These are phyloP conservation scores for Megaleporinus macrocephalus DNA, from an alignment of 2,113 vertebrate species.

Conservation along the genomic window DNA sequence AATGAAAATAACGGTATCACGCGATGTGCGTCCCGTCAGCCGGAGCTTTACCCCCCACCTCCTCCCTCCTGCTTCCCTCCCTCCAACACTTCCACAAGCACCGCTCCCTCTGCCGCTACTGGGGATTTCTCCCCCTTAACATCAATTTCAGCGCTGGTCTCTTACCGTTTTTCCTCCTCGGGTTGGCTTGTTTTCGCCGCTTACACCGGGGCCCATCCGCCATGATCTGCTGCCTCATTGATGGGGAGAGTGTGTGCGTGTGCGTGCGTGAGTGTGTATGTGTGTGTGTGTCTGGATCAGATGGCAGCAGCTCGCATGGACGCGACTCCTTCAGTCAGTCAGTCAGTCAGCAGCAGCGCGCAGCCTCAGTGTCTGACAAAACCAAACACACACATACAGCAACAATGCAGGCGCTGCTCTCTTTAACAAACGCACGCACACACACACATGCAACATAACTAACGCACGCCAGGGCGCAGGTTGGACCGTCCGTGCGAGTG, in stretches of 20 bases:
- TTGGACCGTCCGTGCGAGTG: too few species aligned
- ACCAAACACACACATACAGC: slow-evolving; percentile 80
- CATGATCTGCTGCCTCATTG: slow-evolving; percentile 99
- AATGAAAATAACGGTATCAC: slow-evolving; percentile 28
- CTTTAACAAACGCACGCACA: background rate
- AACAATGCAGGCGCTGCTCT: slow-evolving; percentile 81
- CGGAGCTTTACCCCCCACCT: slow-evolving; percentile 4
- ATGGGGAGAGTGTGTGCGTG: slow-evolving; percentile 74
- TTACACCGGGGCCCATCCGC: slow-evolving; percentile 99
- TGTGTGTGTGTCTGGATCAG: slow-evolving; percentile 83
- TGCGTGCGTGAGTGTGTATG: background rate
- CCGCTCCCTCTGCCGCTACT: slow-evolving; percentile 6
- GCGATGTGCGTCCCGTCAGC: slow-evolving; percentile 48
- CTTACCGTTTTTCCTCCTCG: slow-evolving; percentile 99
- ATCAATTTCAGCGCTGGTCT: slow-evolving; percentile 44
- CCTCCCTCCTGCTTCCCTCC: slow-evolving; percentile 51
- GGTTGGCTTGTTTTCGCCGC: slow-evolving; percentile 99
- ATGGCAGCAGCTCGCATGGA: slow-evolving; percentile 93
- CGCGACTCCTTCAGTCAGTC: slow-evolving; percentile 86
- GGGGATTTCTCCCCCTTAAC: slow-evolving; percentile 29
- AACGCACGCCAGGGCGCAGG: too few species aligned
- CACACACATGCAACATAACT: too few species aligned
- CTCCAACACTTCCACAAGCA: slow-evolving; percentile 1
- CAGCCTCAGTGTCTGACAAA: slow-evolving; percentile 87
- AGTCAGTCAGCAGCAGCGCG: slow-evolving; percentile 68